These are phyloP conservation scores for Rhyacophila brunnea DNA, from an alignment of 1,140 invertebrate genomes.

Conservation along the genomic window DNA sequence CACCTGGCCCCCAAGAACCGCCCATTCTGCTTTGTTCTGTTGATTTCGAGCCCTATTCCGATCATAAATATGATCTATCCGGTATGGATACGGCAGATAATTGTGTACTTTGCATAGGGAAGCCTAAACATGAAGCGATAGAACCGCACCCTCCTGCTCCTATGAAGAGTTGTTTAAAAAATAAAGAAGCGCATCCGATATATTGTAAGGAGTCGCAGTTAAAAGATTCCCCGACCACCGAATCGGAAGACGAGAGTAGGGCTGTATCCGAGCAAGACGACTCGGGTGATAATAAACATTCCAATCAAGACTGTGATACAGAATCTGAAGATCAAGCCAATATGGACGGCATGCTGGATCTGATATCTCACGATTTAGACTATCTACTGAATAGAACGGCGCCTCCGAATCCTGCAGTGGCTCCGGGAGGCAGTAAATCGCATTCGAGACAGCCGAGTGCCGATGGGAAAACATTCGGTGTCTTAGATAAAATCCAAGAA, in stretches of 20 bases:
- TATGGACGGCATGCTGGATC: constrained; percentile 63
- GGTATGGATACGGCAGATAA: constrained; percentile 41
- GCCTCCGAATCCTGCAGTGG: constrained; percentile 35
- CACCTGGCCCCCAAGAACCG: constrained; percentile 37
- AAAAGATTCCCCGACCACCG: constrained; percentile 43
- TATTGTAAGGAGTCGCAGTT: constrained; percentile 42
- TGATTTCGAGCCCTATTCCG: constrained; percentile 45
- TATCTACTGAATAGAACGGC: constrained; percentile 67
- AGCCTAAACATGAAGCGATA: constrained; percentile 46
- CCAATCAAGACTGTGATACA: constrained; percentile 33
- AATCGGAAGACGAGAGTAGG: constrained; percentile 43
- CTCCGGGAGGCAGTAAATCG: constrained; percentile 42
- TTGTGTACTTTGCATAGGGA: constrained; percentile 48
- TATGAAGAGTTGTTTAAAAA: constrained; percentile 53
- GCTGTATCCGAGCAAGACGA: constrained; percentile 42
- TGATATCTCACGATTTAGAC: constrained; percentile 73
- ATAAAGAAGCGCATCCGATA: constrained; percentile 35
- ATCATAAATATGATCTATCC: constrained; percentile 35
- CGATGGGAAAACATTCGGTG: constrained; percentile 21
- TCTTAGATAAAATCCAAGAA: constrained; percentile 34
- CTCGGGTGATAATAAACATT: constrained; percentile 10
- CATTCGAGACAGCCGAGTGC: constrained; percentile 40
- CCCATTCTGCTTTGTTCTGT: constrained; percentile 45
- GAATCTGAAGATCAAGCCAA: constrained; percentile 45
- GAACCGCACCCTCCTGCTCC: constrained; percentile 43